Evolutionary conservation across 2,113 vertebrate genomes (phyloP), one percentile per base, ranked within the genome.

Genomic region (Urocolius indicus): DNA sequence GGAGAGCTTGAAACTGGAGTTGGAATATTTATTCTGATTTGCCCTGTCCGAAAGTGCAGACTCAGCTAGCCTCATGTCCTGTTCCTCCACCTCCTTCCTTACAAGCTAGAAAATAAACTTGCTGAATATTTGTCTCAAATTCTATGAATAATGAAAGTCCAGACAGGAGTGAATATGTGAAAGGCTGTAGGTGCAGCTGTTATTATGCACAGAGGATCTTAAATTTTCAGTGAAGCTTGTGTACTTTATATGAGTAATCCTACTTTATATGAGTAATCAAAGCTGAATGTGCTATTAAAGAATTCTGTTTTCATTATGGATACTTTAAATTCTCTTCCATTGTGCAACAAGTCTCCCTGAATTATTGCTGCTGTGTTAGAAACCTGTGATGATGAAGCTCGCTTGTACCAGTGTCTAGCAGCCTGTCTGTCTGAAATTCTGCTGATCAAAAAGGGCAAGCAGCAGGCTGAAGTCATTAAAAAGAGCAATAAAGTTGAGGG

Each of bases 221-320:
- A 45, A 90, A 59, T 38, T 71, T 90, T 83, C 65, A 24, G 57
- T 76, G 68, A 26, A 58, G 58, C 48, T 68, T 67, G 54, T 75
- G 41, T 81, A 27, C 41, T 89, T 84, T 71, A 29, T 34, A 21
- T 84, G 86, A 93, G 79, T 88, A 93, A 86, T 86, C 71, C 71
- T 83, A 77, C 52, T 89, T 84, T 71, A 29, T 34, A 19, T 84
- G 86, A 93, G 79, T 88, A 93, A 86, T 86, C 71, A 75, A 71
- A 88, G 57, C 77, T 89, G 91, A 77, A 78, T 36, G 61, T 78
- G 6, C 69, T 61, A 16, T 48, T 52, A 63, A 87, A 94, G 61
- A 75, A 67, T 67, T 90, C 61, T 77, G 12, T 52, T 88, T 86
- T 88, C 61, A 15, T 85, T 67, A 38, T 76, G 67, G 45, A 21